Conservation (phyloP, 2,888 invertebrate species). For the Apamea sordens region DNA sequence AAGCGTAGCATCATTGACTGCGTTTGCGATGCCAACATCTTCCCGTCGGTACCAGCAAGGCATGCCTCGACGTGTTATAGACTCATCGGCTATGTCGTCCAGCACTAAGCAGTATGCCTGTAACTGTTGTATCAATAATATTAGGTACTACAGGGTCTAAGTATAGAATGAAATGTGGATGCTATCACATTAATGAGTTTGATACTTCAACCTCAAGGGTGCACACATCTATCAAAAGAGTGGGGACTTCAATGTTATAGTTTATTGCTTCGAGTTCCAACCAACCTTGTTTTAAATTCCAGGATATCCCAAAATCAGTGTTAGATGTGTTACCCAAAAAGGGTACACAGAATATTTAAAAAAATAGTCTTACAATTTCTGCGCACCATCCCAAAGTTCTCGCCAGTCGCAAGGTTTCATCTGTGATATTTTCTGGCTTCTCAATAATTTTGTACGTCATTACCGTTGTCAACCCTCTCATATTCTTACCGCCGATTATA, state of each 20-base stretch:
- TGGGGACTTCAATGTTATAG: background rate
- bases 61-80: constrained; percentile 94
- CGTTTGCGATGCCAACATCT: constrained; percentile 91
- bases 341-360: background rate
- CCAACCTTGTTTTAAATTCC: background rate
- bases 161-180: too few species aligned
- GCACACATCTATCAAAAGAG: background rate
- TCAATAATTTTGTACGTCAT: constrained; percentile 93
- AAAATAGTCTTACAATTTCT: constrained; percentile 93
- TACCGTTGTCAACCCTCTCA: constrained; percentile 92
- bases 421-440: constrained; percentile 91
- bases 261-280: background rate
- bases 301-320: background rate
- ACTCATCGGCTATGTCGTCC: constrained; percentile 97
- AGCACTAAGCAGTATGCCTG: constrained; percentile 95
- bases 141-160: background rate
- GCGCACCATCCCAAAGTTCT: constrained; percentile 97
- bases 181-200: background rate
- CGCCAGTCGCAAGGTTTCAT: constrained; percentile 93
- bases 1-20: constrained; percentile 95
- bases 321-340: background rate
- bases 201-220: background rate
- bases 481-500: constrained; percentile 95
- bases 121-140: constrained; percentile 88
- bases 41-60: constrained; percentile 96